Base-by-base conservation (phyloP, 1,140 invertebrate genomes). In the Halotydeus destructor region DNA sequence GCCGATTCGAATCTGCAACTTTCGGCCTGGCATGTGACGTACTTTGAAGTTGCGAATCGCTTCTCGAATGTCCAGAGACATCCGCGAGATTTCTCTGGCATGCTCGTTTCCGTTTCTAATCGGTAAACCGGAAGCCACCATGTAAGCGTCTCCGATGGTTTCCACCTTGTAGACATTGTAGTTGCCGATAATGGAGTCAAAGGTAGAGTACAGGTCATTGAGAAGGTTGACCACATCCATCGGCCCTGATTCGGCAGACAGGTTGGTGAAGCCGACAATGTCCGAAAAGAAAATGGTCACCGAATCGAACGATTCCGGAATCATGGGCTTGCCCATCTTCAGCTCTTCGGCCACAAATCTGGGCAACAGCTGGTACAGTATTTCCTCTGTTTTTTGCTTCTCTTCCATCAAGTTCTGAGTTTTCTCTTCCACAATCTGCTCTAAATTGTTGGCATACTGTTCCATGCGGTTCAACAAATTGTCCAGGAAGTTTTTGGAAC, bases 101-200 rank as follows among this genome's bases (percentile, higher is more conserved):
- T 74, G 72, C 3, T 63, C 53, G 26, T 60, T 64, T 4, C 69
- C 68, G 49, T 70, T 69, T 25, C 61, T 50, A 8, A 61, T 51
- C 0, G 71, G 72, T 9, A 75, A 54, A 22, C 71, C 71, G 4
- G 67, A 70, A 5, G 70, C 69, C 6, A 74, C 71, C 70, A 97
- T 93, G 59, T 97, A 96, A 2, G 88, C 88, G 58, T 97, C 89
- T 0, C 88, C 88, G 49, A 94, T 94, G 5, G 88, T 94, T 63
- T 94, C 88, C 30, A 89, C 88, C 71, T 98, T 98, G 60, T 98
- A 98, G 5, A 96, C 89, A 63, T 97, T 85, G 53, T 85, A 96
- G 51, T 89, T 78, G 57, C 86, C 88, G 45, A 96, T 85, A 49
- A 93, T 86, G 1, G 79, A 81, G 60, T 98, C 91, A 44, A 64